Base-by-base conservation (phyloP, 2,888 invertebrate species). In the Andricus quercusramuli region DNA sequence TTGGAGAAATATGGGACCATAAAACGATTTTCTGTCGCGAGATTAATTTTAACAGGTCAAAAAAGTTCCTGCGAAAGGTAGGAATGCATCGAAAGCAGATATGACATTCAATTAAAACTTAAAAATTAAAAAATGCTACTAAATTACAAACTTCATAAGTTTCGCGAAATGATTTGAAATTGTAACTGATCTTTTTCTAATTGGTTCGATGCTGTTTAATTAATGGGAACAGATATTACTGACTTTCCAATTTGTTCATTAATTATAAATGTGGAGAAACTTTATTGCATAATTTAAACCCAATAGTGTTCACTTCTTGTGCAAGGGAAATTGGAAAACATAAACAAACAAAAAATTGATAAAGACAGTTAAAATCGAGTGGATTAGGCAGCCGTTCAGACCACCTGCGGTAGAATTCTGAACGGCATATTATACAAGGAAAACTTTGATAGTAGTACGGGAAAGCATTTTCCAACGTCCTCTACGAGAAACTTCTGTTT, bases 341-440 rank as follows among this genome's bases (percentile, higher is more conserved):
- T 66, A 66, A 37, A 32, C 20, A 32, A 37, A 65, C 32, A 66
- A 66, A 37, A n/a, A 66, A 32, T 32, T 17, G 9, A 20, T 65
- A 65, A 32, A 37, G 29, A 32, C 65, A 47, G 65, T 65, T 65
- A 65, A 65, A 8, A 65, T 65, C 9, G 37, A 65, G 47, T 51
- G 20, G 51, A 51, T 51, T 51, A 47, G 51, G 51, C 5, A 51
- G 51, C 20, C 51, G 51, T 51, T 51, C 17, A 4, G 51, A 51
- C 20, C 51, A 51, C 51, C 51, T 51, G 51, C 20, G 51, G 6
- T 51, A 20, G 51, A 51, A 13, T 64, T 47, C 5, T 68, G 13
- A 68, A 44, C 22, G 17, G 37, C 17, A 37, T 66, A 65, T 65
- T 65, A 29, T 65, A 29, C 15, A 5, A 25, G 65, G 29, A 29